Evolutionary conservation across 2,113 vertebrate species (phyloP).

Genomic region (Semicossyphus pulcher): DNA sequence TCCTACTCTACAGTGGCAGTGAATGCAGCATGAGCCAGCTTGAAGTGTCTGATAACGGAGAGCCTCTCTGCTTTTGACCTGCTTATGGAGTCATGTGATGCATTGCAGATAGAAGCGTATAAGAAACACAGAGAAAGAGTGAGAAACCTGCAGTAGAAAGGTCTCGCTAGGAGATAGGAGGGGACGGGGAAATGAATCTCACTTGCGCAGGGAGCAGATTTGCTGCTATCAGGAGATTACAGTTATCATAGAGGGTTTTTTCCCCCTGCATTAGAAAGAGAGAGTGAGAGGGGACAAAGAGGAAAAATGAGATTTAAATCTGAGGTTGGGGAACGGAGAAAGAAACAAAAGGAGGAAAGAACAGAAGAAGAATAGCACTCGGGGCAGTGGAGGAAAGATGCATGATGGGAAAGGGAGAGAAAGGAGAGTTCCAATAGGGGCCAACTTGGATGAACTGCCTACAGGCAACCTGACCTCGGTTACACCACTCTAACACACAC

Average conservation of each 20-base stretch:
- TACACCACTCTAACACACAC: constrained; percentile 40
- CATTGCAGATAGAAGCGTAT: constrained; percentile 17
- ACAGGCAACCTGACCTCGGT: constrained; percentile 55
- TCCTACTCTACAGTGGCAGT: too few species aligned
- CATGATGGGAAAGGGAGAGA: constrained; percentile 12
- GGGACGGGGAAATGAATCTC: constrained; percentile 13
- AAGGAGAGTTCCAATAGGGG: constrained; percentile 2
- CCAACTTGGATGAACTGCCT: constrained; percentile 50
- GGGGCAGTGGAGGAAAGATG: not conserved
- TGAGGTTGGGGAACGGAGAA: not conserved
- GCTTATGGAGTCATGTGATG: constrained; percentile 55
- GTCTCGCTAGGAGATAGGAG: constrained; percentile 13
- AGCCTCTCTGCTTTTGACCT: constrained; percentile 45
- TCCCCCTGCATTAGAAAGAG: constrained; percentile 18
- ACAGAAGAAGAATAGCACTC: too few species aligned
- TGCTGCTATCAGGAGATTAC: constrained; percentile 37
- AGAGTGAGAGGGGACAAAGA: constrained; percentile 7
- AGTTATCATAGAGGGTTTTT: constrained; percentile 10
- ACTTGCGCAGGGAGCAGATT: constrained; percentile 16
- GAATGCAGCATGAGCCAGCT: too few species aligned
- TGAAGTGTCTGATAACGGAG: constrained; percentile 15
- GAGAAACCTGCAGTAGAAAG: constrained; percentile 17
- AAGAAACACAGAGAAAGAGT: constrained; percentile 16
- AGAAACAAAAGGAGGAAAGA: constrained; percentile 10
- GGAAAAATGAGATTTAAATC: constrained; percentile 40